Evolutionary conservation across 2,888 invertebrate genomes (phyloP).

Genomic region (Bhutanitis thaidina): DNA sequence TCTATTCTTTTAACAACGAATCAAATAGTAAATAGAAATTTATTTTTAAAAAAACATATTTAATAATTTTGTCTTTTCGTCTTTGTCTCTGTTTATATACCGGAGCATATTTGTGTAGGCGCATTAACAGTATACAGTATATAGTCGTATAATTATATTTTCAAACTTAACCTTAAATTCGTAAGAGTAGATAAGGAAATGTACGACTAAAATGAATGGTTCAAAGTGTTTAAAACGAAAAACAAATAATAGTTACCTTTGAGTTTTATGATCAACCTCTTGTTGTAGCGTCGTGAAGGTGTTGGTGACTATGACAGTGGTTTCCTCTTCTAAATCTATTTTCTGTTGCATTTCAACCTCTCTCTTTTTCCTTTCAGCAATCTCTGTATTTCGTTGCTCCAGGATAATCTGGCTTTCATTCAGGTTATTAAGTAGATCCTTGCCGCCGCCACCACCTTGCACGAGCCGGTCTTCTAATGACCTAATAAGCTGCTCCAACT

Average conservation of each 20-base stretch:
- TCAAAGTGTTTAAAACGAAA: too few relatives aligned
- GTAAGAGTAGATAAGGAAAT: too few relatives aligned
- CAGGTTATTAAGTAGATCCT: constrained; percentile 96
- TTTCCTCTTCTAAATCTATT: constrained; percentile 96
- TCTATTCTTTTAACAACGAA: too few relatives aligned
- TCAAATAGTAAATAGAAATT: too few relatives aligned
- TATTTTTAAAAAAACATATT: too few relatives aligned
- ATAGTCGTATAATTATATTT: too few relatives aligned
- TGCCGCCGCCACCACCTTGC: constrained; percentile 86
- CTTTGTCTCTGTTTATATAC: too few relatives aligned
- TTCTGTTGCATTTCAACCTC: constrained; percentile 96
- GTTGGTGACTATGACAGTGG: constrained; percentile 92
- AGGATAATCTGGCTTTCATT: constrained; percentile 95
- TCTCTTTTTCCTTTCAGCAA: constrained; percentile 93
- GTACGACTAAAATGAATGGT: too few relatives aligned
- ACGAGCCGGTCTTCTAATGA: constrained; percentile 96
- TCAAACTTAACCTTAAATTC: too few relatives aligned
- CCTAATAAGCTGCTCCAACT: constrained; percentile 87
- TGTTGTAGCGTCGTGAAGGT: constrained; percentile 96
- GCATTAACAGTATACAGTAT: too few relatives aligned
- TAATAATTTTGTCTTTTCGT: too few relatives aligned
- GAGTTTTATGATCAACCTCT: constrained; percentile 97
- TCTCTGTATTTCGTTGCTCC: constrained; percentile 89
- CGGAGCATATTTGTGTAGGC: too few relatives aligned
- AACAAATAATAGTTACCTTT: constrained; percentile 70